Conservation (phyloP, 2,797 vertebrate genomes). For the Xiphophorus birchmanni region DNA sequence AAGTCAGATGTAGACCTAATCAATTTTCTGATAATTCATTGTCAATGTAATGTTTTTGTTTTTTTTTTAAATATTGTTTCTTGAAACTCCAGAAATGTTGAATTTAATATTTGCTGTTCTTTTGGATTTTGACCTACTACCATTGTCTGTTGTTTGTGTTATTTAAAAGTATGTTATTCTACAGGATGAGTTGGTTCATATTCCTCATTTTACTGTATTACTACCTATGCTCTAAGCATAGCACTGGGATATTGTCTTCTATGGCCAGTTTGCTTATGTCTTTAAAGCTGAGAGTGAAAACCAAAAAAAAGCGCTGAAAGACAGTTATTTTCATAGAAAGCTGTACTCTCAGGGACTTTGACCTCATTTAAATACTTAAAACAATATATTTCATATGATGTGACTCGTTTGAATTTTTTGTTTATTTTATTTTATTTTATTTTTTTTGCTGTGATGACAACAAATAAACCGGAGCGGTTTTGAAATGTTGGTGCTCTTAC, state of each 20-base stretch:
- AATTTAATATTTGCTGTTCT: slow-evolving; percentile 50
- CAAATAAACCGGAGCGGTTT: slow-evolving; percentile 25
- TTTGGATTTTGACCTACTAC: slow-evolving; percentile 57
- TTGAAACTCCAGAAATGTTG: slow-evolving; percentile 18
- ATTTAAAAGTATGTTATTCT: slow-evolving; percentile 66
- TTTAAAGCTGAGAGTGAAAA: slow-evolving; percentile 63
- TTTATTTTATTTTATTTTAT: too few species aligned
- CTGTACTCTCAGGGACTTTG: slow-evolving; percentile 78
- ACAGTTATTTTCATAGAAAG: slow-evolving; percentile 59
- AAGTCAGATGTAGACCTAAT: slow-evolving; percentile 24
- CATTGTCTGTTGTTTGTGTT: slow-evolving; percentile 66
- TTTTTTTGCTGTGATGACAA: slow-evolving; percentile 58
- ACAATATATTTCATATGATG: slow-evolving; percentile 49
- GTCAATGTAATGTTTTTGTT: neutral
- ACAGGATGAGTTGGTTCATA: slow-evolving; percentile 56
- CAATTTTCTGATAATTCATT: neutral
- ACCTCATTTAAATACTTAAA: slow-evolving; percentile 61
- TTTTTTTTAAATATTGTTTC: neutral
- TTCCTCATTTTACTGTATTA: slow-evolving; percentile 68
- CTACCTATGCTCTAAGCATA: slow-evolving; percentile 46
- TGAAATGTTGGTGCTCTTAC: slow-evolving; percentile 21
- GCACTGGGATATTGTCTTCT: slow-evolving; percentile 52
- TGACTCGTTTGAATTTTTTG: slow-evolving; percentile 52
- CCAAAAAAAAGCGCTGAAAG: slow-evolving; percentile 53
- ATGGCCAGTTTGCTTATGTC: slow-evolving; percentile 63